Percentiles rank a stretch among this genome's conserved stretches.
Conservation (phyloP, 2,797 vertebrate species). For the Pangasius larnaudii region DNA sequence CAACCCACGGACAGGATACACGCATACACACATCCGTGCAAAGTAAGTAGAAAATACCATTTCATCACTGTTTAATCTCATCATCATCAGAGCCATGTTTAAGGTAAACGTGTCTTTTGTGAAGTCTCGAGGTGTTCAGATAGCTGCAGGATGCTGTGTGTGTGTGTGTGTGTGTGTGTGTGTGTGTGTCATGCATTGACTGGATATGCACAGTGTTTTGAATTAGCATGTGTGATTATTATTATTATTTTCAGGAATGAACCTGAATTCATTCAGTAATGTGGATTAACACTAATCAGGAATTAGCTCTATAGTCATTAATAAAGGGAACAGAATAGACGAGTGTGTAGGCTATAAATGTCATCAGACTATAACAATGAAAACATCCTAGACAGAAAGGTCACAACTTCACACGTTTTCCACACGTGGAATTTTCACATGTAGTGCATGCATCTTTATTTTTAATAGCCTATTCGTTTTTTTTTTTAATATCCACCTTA, state of each 20-base stretch:
- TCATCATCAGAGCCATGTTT: not conserved
- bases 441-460: too few relatives aligned
- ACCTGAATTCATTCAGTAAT: not conserved
- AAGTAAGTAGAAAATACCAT: slow-evolving; percentile 7
- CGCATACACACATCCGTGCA: not conserved
- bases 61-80: not conserved
- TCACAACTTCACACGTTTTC: not conserved
- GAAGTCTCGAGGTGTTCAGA: slow-evolving; percentile 15
- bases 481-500: not conserved
- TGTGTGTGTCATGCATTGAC: not conserved
- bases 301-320: not conserved
- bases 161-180: not conserved
- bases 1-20: not conserved
- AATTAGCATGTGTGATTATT: not conserved
- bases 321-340: not conserved
- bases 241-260: not conserved
- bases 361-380: not conserved
- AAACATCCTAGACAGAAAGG: not conserved
- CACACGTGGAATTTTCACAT: not conserved
- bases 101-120: not conserved
- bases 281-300: not conserved
- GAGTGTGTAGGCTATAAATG: not conserved
- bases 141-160: slow-evolving; percentile 19
- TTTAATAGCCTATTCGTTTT: not conserved
- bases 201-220: not conserved